phyloP scores from a whole-genome alignment of 1,140 invertebrate species.

The Drosophila sproati region DNA sequence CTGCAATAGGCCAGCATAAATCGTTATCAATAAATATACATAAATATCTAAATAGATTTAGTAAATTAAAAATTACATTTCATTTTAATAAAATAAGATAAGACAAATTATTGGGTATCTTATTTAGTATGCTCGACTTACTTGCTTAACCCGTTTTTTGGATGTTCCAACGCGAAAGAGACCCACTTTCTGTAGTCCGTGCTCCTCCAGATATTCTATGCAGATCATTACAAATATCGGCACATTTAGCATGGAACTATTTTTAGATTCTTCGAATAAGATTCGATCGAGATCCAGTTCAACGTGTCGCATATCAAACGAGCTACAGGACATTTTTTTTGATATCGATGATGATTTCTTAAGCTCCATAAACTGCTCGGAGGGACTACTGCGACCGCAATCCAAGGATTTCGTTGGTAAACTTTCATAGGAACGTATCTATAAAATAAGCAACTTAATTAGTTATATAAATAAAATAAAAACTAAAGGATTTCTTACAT shows the following conservation, averaged over 20 bases:
- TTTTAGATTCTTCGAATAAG: slow-evolving; percentile 21
- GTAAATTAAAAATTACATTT: background rate
- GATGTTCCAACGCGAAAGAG: slow-evolving; percentile 96
- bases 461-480: too few species aligned
- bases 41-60: too few species aligned
- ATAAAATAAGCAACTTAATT: background rate
- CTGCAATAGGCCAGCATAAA: slow-evolving; percentile 85
- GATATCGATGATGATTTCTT: slow-evolving; percentile 44
- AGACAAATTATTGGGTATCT: too few species aligned
- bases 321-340: slow-evolving; percentile 59
- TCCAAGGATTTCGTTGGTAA: slow-evolving; percentile 59
- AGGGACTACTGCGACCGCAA: slow-evolving; percentile 16
- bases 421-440: slow-evolving; percentile 78
- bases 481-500: slow-evolving; percentile 34
- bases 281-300: slow-evolving; percentile 83
- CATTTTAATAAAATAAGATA: too few species aligned
- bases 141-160: slow-evolving; percentile 95
- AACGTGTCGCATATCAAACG: slow-evolving; percentile 86
- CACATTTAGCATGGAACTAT: slow-evolving; percentile 84
- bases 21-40: too few species aligned
- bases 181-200: slow-evolving; percentile 93
- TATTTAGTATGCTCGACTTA: slow-evolving; percentile 80
- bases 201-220: slow-evolving; percentile 91
- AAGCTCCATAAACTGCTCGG: slow-evolving; percentile 28
- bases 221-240: slow-evolving; percentile 92